These are phyloP conservation scores for Cheirogaleus medius DNA, from an alignment of 2,113 vertebrate species.

Conservation along the genomic window DNA sequence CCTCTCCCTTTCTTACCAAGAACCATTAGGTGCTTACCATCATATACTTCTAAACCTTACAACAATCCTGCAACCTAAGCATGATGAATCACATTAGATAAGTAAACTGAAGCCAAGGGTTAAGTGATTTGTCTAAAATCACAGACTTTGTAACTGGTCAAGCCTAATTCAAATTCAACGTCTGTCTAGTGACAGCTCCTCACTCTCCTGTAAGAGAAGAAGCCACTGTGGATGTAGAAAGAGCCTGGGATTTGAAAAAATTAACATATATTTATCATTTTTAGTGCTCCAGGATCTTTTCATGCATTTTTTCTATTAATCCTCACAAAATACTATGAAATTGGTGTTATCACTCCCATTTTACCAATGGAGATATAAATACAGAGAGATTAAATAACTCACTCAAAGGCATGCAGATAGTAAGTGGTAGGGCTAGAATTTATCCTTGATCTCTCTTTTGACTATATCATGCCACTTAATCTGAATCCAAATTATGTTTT, in stretches of 20 bases:
- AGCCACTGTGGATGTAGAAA: neutral
- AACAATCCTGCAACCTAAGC: neutral
- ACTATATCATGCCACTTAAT: neutral
- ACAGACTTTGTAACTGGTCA: neutral
- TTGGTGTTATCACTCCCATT: neutral
- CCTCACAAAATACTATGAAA: neutral
- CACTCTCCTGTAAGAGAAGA: neutral
- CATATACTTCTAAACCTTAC: neutral
- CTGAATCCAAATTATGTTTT: neutral
- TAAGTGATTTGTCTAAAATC: neutral
- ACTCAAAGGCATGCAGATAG: neutral
- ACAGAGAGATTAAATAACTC: neutral
- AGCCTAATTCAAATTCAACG: neutral
- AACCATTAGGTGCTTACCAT: neutral
- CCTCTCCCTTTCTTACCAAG: neutral
- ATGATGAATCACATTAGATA: neutral
- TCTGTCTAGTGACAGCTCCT: neutral
- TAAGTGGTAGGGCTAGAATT: neutral
- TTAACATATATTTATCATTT: neutral
- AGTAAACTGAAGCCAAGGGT: neutral
- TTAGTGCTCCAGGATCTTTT: neutral
- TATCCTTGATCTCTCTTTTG: neutral
- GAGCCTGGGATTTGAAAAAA: neutral
- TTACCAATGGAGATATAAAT: neutral
- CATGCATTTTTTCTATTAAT: neutral